Evolutionary conservation across 2,888 invertebrate species (phyloP), one percentile per base, ranked within the genome.

Genomic region (Chironomus riparius): DNA sequence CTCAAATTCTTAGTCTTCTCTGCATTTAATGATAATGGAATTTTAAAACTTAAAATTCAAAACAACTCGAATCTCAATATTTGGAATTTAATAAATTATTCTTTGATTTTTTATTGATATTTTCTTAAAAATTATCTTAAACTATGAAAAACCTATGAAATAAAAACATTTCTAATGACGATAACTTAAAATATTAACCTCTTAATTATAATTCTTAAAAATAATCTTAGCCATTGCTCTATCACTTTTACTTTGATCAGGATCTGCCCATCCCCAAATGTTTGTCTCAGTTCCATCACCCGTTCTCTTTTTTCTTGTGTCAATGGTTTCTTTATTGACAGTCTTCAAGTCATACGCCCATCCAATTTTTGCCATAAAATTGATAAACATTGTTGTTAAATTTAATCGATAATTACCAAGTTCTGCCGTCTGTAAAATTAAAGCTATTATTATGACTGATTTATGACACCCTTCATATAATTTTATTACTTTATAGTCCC

Each of bases 271-370:
- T 18, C 56, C 56, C 56, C 56, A 56, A 15, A 56, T 56, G 3
- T n/a, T 56, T 15, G 56, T 56, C 7, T 15, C 3, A 1, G 56
- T 72, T 15, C 72, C 47, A 15, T 72, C 72, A 4, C 72, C 72
- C 22, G 72, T 72, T 61, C 72, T 24, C 15, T 50, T 18, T 15
- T 22, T 62, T 62, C 72, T 15, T 12, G 2, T 38, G 12, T 24
- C 24, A 28, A 72, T 62, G 4, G 15, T 50, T n/a, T 72, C 72
- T n/a, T 72, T 38, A 10, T 28, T 50, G 0, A 72, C 72, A 15
- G 72, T 72, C 28, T 72, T 72, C 47, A 72, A 38, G 5, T 72
- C 72, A 10, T 48, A 50, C 18, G 72, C 72, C 72, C 72, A 72
- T 24, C 24, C 72, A 12, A 72, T 13, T 21, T 24, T 21, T 10